phyloP scores from a whole-genome alignment of 2,113 vertebrate species.

The Terrapene triunguis region DNA sequence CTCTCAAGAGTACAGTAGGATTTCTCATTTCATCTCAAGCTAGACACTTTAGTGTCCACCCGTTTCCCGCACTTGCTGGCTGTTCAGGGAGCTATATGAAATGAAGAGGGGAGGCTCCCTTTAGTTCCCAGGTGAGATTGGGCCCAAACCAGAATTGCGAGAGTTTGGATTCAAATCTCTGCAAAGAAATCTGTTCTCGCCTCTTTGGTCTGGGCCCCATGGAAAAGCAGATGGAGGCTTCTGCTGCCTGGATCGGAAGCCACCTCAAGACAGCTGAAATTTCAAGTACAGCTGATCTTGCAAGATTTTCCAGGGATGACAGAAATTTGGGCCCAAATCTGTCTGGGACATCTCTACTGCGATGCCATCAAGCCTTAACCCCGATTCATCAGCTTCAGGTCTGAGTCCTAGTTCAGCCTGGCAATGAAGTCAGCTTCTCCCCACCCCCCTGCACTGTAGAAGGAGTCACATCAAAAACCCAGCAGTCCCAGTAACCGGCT shows the following conservation, averaged over 20 bases:
- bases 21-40: not conserved
- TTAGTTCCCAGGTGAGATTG: not conserved
- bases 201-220: not conserved
- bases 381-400: slow-evolving; percentile 58
- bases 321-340: slow-evolving; percentile 58
- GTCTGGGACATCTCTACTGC: slow-evolving; percentile 37
- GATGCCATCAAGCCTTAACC: slow-evolving; percentile 69
- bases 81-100: not conserved
- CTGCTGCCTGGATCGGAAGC: slow-evolving; percentile 27
- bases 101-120: not conserved
- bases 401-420: slow-evolving; percentile 61
- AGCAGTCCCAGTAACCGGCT: not conserved
- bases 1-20: not conserved
- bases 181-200: not conserved
- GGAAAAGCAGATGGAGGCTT: slow-evolving; percentile 55
- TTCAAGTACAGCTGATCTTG: slow-evolving; percentile 58
- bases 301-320: slow-evolving; percentile 68
- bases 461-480: slow-evolving; percentile 34
- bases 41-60: rapidly evolving
- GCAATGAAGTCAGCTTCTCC: slow-evolving; percentile 43
- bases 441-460: slow-evolving; percentile 56
- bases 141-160: slow-evolving; percentile 1
- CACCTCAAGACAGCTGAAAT: not conserved
- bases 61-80: not conserved
- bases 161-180: rapidly evolving